Evolutionary conservation across 2,113 vertebrate species (phyloP).

Genomic region (Tetrao urogallus): DNA sequence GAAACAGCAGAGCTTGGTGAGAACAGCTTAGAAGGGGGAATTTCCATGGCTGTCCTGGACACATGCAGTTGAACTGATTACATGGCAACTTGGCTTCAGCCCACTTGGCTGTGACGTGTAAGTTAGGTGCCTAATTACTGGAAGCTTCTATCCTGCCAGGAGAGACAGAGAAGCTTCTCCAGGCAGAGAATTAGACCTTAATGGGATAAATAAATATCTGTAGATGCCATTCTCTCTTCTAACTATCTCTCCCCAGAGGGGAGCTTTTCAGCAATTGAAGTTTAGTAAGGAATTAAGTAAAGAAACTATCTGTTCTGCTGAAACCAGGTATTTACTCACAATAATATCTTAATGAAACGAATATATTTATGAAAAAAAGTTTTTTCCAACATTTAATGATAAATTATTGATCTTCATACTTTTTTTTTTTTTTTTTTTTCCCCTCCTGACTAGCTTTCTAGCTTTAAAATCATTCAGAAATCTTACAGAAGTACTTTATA

Average conservation of each 20-base stretch:
- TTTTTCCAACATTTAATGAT: background rate
- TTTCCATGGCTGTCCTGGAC: background rate
- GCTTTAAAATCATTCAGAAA: background rate
- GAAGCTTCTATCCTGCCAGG: conserved; percentile 17
- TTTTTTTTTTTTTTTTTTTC: background rate
- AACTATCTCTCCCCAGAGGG: background rate
- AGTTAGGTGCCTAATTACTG: conserved; percentile 58
- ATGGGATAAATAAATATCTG: conserved; percentile 59
- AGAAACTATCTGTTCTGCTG: background rate
- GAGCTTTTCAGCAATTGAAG: background rate
- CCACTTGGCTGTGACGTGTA: background rate
- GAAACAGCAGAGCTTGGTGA: background rate
- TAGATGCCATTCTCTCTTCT: conserved; percentile 12
- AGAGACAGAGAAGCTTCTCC: conserved; percentile 44
- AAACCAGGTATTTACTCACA: background rate
- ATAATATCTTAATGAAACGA: background rate
- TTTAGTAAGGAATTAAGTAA: conserved; percentile 18
- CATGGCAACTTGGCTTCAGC: rapidly evolving
- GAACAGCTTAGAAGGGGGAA: background rate
- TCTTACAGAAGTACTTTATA: background rate
- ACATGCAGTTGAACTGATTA: background rate
- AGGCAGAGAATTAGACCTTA: conserved; percentile 45
- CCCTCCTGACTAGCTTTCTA: background rate
- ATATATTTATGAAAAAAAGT: background rate
- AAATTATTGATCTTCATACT: background rate